Base-by-base conservation (phyloP, 2,113 vertebrate species). In the Hoplias malabaricus region DNA sequence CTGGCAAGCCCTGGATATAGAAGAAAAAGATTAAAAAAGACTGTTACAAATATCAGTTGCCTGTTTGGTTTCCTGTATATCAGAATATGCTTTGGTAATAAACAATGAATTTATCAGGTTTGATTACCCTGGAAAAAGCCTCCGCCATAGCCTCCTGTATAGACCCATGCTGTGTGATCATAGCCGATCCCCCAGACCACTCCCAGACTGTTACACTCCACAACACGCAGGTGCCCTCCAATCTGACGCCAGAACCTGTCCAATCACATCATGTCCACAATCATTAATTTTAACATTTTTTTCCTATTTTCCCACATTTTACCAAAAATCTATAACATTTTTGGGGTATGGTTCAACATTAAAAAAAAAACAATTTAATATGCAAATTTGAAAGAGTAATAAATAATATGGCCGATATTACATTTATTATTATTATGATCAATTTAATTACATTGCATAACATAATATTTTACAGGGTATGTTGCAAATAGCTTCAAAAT, bases 181-280 rank as follows among this genome's bases (percentile, higher is more conserved):
- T 94, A 94, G 63, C 96, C 96, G 0, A 99, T 77, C 43, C 98
- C 98, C 98, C 97, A 99, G 33, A 97, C 96, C 5, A 99, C 88
- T 0, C 97, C 97, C 0, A 81, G 87, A 67, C 92, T 90, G 82
- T 94, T 96, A 84, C 94, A 92, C 85, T 99, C 98, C 2, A 98
- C 83, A 69, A 93, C 6, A 0, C 92, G 92, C 43, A 99, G 90
- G 83, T 99, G 98, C 6, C 98, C 98, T 54, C 98, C 97, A 2
- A 99, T 89, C 84, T 98, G 98, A 11, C 93, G 90, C 98, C 98
- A 99, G 84, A 96, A 99, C 96, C 98, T 99, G 87, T 31, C 69
- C 27, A 57, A 54, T 53, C 11, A 54, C 42, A 23, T 23, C 36
- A 23, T 19, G 14, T 21, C 13, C 36, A 31, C 12, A 9, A 36